Conservation (phyloP, 2,113 vertebrate species). For the Malurus melanocephalus region DNA sequence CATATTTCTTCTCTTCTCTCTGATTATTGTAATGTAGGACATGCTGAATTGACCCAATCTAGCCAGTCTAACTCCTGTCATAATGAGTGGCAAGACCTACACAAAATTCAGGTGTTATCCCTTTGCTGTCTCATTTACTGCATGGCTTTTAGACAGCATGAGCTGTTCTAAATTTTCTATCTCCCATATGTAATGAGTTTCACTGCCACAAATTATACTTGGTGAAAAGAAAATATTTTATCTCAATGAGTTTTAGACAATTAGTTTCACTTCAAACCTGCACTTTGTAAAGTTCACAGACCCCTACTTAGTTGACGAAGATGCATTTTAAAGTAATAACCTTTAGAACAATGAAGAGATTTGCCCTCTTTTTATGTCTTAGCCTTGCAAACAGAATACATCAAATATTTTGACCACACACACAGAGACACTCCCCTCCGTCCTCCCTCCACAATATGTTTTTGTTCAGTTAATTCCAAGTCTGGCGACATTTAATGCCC, state of each 20-base stretch:
- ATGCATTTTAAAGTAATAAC: not conserved
- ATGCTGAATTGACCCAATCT: not conserved
- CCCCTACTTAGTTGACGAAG: not conserved
- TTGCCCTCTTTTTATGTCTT: not conserved
- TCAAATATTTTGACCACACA: not conserved
- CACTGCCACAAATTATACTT: not conserved
- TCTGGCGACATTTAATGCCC: not conserved
- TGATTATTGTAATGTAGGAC: not conserved
- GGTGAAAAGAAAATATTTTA: not conserved
- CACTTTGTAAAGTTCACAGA: not conserved
- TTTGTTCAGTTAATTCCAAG: not conserved
- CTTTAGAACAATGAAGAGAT: not conserved
- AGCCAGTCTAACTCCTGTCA: not conserved
- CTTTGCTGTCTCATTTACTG: not conserved
- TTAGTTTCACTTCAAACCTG: not conserved
- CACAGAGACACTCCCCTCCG: rapidly evolving
- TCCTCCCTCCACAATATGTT: rapidly evolving
- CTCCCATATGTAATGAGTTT: not conserved
- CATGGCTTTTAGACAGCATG: not conserved
- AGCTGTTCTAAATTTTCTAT: not conserved
- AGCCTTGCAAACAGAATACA: not conserved
- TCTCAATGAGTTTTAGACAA: not conserved
- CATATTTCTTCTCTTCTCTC: not conserved
- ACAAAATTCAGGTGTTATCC: not conserved
- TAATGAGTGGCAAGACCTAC: not conserved